phyloP scores from a whole-genome alignment of 1,140 invertebrate genomes.

The Phymorhynchus buccinoides region DNA sequence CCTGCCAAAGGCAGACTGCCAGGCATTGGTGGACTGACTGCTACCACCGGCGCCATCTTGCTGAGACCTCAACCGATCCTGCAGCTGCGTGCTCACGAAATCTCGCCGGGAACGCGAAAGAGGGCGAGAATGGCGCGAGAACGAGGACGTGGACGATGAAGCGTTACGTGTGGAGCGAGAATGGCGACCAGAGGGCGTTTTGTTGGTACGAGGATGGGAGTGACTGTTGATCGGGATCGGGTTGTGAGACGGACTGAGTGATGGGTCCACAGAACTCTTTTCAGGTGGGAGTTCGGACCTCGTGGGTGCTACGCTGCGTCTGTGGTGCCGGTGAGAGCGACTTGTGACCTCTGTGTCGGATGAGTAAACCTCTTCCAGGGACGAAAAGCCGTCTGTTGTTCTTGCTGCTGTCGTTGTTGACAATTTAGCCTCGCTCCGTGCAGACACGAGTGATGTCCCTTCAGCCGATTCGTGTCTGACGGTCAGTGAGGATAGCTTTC shows the following conservation, averaged over 20 bases:
- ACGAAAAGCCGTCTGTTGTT: background rate
- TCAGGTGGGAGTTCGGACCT: constrained; percentile 37
- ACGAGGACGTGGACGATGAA: background rate
- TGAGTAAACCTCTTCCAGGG: background rate
- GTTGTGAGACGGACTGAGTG: background rate
- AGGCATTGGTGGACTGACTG: constrained; percentile 43
- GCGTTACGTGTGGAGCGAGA: background rate
- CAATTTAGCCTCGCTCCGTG: background rate
- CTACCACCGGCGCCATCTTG: constrained; percentile 6
- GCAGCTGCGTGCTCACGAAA: constrained; percentile 22
- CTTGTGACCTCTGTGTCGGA: background rate
- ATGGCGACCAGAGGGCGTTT: background rate
- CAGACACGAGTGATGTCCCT: background rate
- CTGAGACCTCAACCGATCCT: constrained; percentile 33
- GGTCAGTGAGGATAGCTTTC: background rate
- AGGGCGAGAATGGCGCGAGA: background rate
- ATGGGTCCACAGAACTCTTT: no score
- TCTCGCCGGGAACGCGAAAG: constrained; percentile 31
- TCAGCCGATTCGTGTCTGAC: background rate
- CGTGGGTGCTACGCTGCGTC: constrained; percentile 37
- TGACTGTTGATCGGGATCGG: background rate
- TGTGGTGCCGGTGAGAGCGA: constrained; percentile 25
- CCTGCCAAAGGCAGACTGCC: constrained; percentile 51
- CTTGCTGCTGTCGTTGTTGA: background rate
- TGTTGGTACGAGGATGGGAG: background rate